Conservation (phyloP, 2,113 vertebrate genomes). For the Odontesthes bonariensis region DNA sequence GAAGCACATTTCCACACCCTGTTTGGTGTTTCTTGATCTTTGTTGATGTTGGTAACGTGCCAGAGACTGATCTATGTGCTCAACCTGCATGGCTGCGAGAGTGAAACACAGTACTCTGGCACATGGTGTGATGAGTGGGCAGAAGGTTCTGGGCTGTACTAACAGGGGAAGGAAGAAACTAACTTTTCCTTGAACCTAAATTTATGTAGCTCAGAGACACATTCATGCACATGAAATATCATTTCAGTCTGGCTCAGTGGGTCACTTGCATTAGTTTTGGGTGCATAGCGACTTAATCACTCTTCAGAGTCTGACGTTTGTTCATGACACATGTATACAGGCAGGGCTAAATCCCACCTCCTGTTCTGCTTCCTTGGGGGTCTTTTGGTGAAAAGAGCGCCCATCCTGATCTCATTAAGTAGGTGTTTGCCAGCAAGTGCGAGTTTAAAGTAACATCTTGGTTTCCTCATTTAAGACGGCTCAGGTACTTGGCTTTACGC, state of each 20-base stretch:
- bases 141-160: neutral
- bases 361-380: slow-evolving; percentile 18
- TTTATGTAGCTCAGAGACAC: neutral
- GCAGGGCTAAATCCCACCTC: slow-evolving; percentile 11
- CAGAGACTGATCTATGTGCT: slow-evolving; percentile 39
- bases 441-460: slow-evolving; percentile 8
- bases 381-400: slow-evolving; percentile 31
- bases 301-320: neutral
- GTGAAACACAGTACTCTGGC: slow-evolving; percentile 5
- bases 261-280: neutral
- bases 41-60: slow-evolving; percentile 60
- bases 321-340: neutral
- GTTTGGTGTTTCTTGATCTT: slow-evolving; percentile 52
- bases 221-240: no score
- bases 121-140: neutral
- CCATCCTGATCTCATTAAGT: slow-evolving; percentile 48
- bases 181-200: neutral
- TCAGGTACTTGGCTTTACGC: neutral
- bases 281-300: neutral
- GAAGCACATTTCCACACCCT: slow-evolving; percentile 45
- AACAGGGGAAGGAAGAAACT: slow-evolving; percentile 8
- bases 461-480: neutral
- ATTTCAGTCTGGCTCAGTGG: neutral
- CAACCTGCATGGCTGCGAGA: slow-evolving; percentile 33
- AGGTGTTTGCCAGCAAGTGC: slow-evolving; percentile 12